Percentiles rank a stretch among this genome's conserved stretches.
Conservation (phyloP, 2,888 invertebrate genomes). For the Ischnura elegans region DNA sequence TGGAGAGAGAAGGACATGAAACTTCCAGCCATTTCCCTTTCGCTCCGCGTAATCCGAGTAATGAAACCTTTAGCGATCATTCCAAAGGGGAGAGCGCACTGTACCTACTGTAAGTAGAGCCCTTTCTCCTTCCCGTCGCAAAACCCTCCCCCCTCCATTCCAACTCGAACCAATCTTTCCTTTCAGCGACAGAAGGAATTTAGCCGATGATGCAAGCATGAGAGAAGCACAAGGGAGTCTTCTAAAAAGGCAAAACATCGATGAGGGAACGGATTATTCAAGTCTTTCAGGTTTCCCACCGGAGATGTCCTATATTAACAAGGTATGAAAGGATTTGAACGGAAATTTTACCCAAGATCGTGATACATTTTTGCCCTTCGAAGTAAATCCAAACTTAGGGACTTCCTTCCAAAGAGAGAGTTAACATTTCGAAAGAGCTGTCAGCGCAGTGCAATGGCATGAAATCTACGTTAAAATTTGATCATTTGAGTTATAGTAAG, state of each 20-base stretch:
- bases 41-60: conserved; percentile 21
- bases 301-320: no score
- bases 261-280: no score
- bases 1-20: neutral
- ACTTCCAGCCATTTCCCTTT: conserved; percentile 45
- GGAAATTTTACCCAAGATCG: no score
- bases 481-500: no score
- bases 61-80: conserved; percentile 45
- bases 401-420: no score
- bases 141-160: neutral
- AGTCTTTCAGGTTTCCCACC: no score
- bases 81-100: neutral
- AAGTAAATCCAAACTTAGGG: no score
- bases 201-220: neutral
- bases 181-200: neutral
- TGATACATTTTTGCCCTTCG: no score
- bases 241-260: neutral
- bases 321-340: no score
- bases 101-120: neutral
- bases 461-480: no score
- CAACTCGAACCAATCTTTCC: neutral
- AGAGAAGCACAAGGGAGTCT: neutral
- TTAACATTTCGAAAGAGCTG: no score
- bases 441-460: no score
- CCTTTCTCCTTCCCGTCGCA: neutral